Evolutionary conservation across 37 sponge, comb jelly and placozoan species (phyloP).

Genomic region (Geodia barretti): DNA sequence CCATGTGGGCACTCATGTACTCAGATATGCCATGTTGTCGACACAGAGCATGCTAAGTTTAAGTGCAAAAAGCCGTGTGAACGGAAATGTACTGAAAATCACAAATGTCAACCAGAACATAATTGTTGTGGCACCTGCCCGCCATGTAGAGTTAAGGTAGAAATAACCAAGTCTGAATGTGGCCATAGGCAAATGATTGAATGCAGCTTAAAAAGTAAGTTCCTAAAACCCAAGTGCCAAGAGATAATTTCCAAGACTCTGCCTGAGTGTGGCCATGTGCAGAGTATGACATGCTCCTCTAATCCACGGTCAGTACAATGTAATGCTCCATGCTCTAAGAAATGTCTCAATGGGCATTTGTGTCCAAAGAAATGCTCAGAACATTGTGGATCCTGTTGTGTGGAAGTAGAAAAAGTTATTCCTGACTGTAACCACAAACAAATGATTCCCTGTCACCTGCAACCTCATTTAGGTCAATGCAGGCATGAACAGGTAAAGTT

Average conservation of each 20-base stretch:
- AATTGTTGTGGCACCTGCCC: slow-evolving; percentile 35
- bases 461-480: slow-evolving; percentile 11
- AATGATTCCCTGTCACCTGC: background rate
- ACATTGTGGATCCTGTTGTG: background rate
- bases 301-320: slow-evolving; percentile 5
- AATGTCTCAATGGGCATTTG: background rate
- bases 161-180: slow-evolving; percentile 19
- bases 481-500: too few relatives aligned
- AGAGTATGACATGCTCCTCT: background rate
- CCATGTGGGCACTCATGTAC: slow-evolving; percentile 73
- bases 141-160: background rate
- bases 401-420: background rate
- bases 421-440: slow-evolving; percentile 62
- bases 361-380: slow-evolving; percentile 23
- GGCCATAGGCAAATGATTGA: background rate
- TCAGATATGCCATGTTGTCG: slow-evolving; percentile 56
- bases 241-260: background rate
- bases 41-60: slow-evolving; percentile 64
- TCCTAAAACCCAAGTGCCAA: background rate
- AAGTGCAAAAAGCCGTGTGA: slow-evolving; percentile 64
- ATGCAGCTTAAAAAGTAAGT: too few relatives aligned
- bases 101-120: slow-evolving; percentile 40
- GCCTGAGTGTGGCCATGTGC: background rate
- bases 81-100: slow-evolving; percentile 29
- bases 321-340: slow-evolving; percentile 38